These are phyloP conservation scores for Turritopsis rubra DNA, from an alignment of 30 jellyfish, hydroid and myxozoan genomes.

Conservation along the genomic window DNA sequence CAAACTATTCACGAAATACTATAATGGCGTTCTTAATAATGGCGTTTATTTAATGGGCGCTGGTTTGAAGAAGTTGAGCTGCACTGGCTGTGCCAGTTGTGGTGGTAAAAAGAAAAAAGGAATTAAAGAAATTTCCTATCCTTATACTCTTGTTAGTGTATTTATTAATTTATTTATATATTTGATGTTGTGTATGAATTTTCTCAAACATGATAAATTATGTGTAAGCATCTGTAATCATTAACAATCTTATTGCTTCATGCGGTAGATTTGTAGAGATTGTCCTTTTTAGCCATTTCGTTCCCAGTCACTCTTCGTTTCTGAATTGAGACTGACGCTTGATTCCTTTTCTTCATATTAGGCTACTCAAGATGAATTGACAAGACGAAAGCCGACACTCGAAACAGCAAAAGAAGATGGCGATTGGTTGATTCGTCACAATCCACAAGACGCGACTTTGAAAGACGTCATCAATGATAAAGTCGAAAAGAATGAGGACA, in stretches of 20 bases:
- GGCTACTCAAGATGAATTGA: slow-evolving; percentile 75
- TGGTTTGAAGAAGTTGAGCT: slow-evolving; percentile 21
- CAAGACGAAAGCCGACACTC: slow-evolving; percentile 45
- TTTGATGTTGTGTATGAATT: neutral
- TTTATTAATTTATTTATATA: neutral
- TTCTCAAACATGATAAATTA: neutral
- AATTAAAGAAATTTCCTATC: neutral
- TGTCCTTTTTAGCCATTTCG: neutral
- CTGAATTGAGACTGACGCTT: neutral
- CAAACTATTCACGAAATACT: neutral
- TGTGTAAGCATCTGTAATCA: neutral
- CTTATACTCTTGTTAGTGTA: neutral
- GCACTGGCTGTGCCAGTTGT: slow-evolving; percentile 23
- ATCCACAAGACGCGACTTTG: slow-evolving; percentile 50
- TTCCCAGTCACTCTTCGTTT: neutral
- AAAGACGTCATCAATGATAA: slow-evolving; percentile 48
- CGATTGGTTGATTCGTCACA: slow-evolving; percentile 49
- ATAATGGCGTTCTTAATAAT: neutral
- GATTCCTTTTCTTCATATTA: slow-evolving; percentile 1
- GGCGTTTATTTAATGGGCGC: slow-evolving; percentile 15
- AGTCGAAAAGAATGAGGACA: slow-evolving; percentile 51
- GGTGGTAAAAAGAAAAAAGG: slow-evolving; percentile 14
- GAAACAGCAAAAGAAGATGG: slow-evolving; percentile 54
- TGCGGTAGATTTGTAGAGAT: neutral
- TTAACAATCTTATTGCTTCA: neutral